A percentile compares a stretch with the other conserved stretches of the same genome.
phyloP scores from a whole-genome alignment of 2,113 vertebrate species.

The Pteruthius melanotis region DNA sequence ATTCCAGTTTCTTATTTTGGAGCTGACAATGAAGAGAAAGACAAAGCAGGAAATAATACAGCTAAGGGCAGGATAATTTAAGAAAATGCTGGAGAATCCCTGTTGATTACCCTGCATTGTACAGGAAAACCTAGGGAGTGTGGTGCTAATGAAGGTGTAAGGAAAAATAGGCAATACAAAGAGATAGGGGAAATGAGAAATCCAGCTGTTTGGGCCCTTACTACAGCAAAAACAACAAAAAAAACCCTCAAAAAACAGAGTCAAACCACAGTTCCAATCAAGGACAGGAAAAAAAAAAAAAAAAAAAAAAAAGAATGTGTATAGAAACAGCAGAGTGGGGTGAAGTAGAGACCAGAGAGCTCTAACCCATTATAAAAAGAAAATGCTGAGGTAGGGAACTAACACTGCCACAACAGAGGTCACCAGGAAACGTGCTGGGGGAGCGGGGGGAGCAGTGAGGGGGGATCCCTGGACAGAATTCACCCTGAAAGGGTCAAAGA shows the following conservation, averaged over 20 bases:
- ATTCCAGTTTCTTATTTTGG: not conserved
- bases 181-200: not conserved
- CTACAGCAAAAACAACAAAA: not conserved
- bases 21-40: not conserved
- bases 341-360: not conserved
- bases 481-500: not conserved
- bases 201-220: not conserved
- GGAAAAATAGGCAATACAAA: not conserved
- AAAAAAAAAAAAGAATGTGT: not conserved
- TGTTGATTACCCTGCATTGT: not conserved
- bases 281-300: not conserved
- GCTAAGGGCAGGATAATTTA: not conserved
- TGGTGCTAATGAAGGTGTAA: not conserved
- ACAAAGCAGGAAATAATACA: not conserved
- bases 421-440: not conserved
- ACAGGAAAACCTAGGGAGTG: not conserved
- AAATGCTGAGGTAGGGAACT: slow-evolving; percentile 4
- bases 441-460: not conserved
- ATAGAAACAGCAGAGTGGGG: not conserved
- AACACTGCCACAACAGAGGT: not conserved
- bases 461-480: not conserved
- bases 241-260: not conserved
- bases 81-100: not conserved
- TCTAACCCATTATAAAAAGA: not conserved
- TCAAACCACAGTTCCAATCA: not conserved